phyloP scores from a whole-genome alignment of 2,888 invertebrate species.

The Agelastica alni region DNA sequence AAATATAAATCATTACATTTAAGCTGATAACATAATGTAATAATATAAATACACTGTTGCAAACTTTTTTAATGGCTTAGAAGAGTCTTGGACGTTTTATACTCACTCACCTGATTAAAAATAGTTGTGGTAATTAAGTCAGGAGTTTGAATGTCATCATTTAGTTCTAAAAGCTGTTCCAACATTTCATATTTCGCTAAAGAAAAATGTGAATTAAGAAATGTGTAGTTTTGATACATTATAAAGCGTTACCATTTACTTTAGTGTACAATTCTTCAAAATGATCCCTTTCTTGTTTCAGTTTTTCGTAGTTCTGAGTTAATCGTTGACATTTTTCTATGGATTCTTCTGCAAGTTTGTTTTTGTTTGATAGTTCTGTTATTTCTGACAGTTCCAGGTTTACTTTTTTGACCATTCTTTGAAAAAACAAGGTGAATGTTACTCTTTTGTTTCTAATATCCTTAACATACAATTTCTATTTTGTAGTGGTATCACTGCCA shows the following conservation, averaged over 20 bases:
- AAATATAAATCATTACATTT: too few species aligned
- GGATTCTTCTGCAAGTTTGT: constrained; percentile 31
- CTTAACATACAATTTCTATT: too few species aligned
- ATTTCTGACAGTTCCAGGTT: constrained; percentile 29
- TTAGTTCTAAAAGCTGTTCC: constrained; percentile 24
- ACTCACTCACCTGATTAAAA: constrained; percentile 30
- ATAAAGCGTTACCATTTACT: constrained; percentile 33
- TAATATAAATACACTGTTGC: too few species aligned
- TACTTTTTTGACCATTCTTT: constrained; percentile 34
- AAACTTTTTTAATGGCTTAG: too few species aligned
- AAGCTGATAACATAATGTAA: too few species aligned
- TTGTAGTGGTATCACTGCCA: too few species aligned
- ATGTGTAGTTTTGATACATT: background rate
- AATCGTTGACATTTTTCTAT: constrained; percentile 33
- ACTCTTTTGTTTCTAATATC: too few species aligned
- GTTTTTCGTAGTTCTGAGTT: constrained; percentile 29
- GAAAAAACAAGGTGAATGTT: too few species aligned
- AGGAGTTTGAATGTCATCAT: constrained; percentile 22
- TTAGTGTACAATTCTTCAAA: constrained; percentile 39
- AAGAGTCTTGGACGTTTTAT: too few species aligned
- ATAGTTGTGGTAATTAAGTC: constrained; percentile 30
- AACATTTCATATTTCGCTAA: constrained; percentile 37
- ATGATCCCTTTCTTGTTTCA: constrained; percentile 32
- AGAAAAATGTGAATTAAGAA: too few species aligned
- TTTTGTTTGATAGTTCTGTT: constrained; percentile 29